Evolutionary conservation across 2,797 vertebrate genomes (phyloP).

Genomic region (Molothrus aeneus): DNA sequence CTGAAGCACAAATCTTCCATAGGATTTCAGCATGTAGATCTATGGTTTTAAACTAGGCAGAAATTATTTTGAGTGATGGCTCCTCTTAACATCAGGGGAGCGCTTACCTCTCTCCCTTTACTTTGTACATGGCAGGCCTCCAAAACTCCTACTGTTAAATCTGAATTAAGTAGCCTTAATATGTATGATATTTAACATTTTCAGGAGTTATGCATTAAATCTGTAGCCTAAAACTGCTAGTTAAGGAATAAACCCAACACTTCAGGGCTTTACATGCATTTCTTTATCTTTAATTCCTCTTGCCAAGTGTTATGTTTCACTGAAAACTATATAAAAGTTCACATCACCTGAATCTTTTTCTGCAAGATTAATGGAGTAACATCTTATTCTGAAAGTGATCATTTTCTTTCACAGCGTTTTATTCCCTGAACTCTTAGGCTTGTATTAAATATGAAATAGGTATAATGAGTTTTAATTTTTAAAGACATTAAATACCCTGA

Average conservation of each 20-base stretch:
- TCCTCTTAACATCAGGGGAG: slow-evolving; percentile 27
- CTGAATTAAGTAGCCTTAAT: slow-evolving; percentile 61
- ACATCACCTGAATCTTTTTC: slow-evolving; percentile 31
- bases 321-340: slow-evolving; percentile 32
- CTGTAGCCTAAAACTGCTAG: slow-evolving; percentile 13
- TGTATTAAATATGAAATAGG: slow-evolving; percentile 22
- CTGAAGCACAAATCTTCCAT: not conserved
- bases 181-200: slow-evolving; percentile 60
- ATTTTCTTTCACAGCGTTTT: slow-evolving; percentile 13
- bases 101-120: slow-evolving; percentile 37
- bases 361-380: slow-evolving; percentile 45
- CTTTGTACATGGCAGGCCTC: slow-evolving; percentile 46
- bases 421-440: slow-evolving; percentile 33
- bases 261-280: slow-evolving; percentile 11
- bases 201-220: slow-evolving; percentile 46
- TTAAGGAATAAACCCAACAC: not conserved
- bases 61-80: slow-evolving; percentile 39
- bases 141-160: slow-evolving; percentile 59
- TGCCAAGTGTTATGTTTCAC: slow-evolving; percentile 16
- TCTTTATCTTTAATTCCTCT: slow-evolving; percentile 39
- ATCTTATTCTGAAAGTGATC: slow-evolving; percentile 32
- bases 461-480: slow-evolving; percentile 56
- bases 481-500: slow-evolving; percentile 34
- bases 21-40: not conserved
- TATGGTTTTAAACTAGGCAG: slow-evolving; percentile 22